A percentile compares a stretch with the other conserved stretches of the same genome.
phyloP scores from a whole-genome alignment of 1,140 invertebrate genomes.

The Holcopasites calliopsidis region DNA sequence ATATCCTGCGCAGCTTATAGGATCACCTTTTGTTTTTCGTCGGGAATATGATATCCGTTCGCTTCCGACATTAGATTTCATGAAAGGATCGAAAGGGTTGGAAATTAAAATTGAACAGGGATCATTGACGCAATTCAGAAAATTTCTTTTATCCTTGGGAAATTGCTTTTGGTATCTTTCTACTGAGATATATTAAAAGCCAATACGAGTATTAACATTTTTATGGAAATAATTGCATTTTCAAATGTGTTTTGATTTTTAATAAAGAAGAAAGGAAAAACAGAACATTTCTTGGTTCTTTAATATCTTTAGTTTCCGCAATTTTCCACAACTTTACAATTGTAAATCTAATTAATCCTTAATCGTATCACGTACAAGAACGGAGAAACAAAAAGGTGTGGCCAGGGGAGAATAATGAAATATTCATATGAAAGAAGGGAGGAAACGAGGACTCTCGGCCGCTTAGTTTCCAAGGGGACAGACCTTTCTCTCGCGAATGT shows the following conservation, averaged over 20 bases:
- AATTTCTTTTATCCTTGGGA: not conserved
- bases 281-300: no score
- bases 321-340: no score
- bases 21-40: not conserved
- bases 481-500: no score
- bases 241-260: no score
- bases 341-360: not conserved
- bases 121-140: not conserved
- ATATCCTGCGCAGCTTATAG: not conserved
- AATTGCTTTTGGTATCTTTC: not conserved
- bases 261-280: no score
- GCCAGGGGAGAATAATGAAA: no score
- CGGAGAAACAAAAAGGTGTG: not conserved
- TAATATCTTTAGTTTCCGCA: no score
- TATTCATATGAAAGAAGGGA: no score
- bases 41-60: not conserved
- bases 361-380: not conserved
- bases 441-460: no score
- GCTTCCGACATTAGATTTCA: not conserved
- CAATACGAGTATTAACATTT: no score
- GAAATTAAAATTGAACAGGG: not conserved
- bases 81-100: not conserved
- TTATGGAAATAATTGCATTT: no score
- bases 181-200: not conserved
- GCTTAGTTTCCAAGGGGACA: no score